Percentiles rank a stretch among this genome's conserved stretches.
phyloP scores from a whole-genome alignment of 2,888 invertebrate genomes.

The Hylaea fasciaria region DNA sequence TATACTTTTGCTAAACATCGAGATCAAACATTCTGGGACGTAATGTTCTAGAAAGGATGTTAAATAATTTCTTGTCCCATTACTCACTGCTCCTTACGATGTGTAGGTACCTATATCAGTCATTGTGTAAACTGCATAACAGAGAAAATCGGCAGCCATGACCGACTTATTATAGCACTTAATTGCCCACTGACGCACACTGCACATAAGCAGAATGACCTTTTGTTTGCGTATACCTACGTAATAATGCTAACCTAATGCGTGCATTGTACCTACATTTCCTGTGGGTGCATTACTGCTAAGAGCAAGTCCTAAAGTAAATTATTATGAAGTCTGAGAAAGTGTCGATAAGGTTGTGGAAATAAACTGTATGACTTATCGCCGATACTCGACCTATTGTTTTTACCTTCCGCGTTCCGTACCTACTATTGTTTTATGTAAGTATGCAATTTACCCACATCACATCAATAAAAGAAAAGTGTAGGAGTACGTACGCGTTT shows the following conservation, averaged over 20 bases:
- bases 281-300: slow-evolving; percentile 16
- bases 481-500: too few species aligned
- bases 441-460: too few species aligned
- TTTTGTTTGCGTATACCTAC: slow-evolving; percentile 2
- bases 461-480: too few species aligned
- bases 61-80: background rate
- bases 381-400: slow-evolving; percentile 12
- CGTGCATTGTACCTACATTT: slow-evolving; percentile 13
- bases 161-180: slow-evolving; percentile 8
- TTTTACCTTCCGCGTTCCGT: background rate
- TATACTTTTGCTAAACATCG: too few species aligned
- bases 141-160: slow-evolving; percentile 8
- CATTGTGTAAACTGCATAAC: slow-evolving; percentile 22
- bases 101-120: background rate
- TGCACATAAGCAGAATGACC: background rate
- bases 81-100: background rate
- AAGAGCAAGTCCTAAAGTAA: slow-evolving; percentile 23
- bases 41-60: too few species aligned
- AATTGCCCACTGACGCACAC: background rate
- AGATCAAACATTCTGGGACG: too few species aligned
- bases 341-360: slow-evolving; percentile 22
- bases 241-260: background rate
- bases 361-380: slow-evolving; percentile 19
- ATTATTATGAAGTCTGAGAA: slow-evolving; percentile 13
- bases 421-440: background rate